phyloP scores from a whole-genome alignment of 2,797 vertebrate genomes.

The Ataeniobius toweri region DNA sequence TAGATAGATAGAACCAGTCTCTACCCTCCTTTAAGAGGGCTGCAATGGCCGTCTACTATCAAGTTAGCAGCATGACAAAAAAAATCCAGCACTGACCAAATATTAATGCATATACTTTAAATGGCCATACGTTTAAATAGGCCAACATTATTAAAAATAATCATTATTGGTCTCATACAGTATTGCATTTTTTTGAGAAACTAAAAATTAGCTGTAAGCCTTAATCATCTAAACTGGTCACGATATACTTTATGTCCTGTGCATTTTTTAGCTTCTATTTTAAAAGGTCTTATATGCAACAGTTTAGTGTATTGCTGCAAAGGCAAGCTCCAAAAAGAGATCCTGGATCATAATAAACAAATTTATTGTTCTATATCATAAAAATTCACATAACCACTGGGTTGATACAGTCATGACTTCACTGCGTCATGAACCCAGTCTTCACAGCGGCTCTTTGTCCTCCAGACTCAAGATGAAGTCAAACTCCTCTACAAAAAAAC shows the following conservation, averaged over 20 bases:
- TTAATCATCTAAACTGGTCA: no score
- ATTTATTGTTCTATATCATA: constrained; percentile 30
- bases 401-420: background rate
- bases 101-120: background rate
- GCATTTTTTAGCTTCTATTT: background rate
- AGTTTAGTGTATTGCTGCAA: background rate
- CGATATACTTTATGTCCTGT: background rate
- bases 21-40: background rate
- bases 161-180: background rate
- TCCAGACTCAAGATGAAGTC: constrained; percentile 92
- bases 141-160: background rate
- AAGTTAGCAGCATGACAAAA: background rate
- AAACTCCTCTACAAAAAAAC: constrained; percentile 86
- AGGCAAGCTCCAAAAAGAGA: background rate
- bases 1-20: background rate
- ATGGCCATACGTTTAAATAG: background rate
- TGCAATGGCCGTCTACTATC: background rate
- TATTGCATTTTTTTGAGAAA: background rate
- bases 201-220: background rate
- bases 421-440: constrained; percentile 20
- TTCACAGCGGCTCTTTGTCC: constrained; percentile 78
- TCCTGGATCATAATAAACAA: background rate
- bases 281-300: background rate
- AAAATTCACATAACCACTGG: background rate
- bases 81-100: background rate